Percentiles rank a stretch among this genome's conserved stretches.
phyloP scores from a whole-genome alignment of 2,888 invertebrate species.

The Drosophila dives region DNA sequence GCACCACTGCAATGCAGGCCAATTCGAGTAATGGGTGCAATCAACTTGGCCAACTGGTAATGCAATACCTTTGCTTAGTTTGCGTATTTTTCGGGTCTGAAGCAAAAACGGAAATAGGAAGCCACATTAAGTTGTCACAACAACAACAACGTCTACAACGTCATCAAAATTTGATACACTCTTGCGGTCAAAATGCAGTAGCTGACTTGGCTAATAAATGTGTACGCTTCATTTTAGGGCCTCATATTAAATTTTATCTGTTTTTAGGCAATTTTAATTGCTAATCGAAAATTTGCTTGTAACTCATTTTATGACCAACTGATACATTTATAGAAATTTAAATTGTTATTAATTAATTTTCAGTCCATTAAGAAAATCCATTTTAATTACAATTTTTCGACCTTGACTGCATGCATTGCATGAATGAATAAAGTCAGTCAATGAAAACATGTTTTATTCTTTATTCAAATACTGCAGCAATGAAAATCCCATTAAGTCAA shows the following conservation, averaged over 20 bases:
- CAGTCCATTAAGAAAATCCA: not conserved
- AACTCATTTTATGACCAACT: not conserved
- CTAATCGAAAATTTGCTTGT: not conserved
- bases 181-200: not conserved
- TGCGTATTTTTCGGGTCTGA: constrained; percentile 17
- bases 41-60: constrained; percentile 53
- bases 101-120: constrained; percentile 70
- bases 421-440: constrained; percentile 35
- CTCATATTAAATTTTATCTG: not conserved
- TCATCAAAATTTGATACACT: constrained; percentile 22
- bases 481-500: not conserved
- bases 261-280: not conserved
- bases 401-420: constrained; percentile 11
- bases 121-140: constrained; percentile 44
- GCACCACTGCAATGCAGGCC: constrained; percentile 46
- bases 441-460: constrained; percentile 21
- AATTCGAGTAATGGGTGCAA: constrained; percentile 66
- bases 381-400: not conserved
- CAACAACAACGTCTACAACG: constrained; percentile 5
- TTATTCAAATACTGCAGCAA: constrained; percentile 19
- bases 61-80: constrained; percentile 39
- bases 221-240: not conserved
- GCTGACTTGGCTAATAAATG: not conserved
- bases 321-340: too few relatives aligned
- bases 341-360: not conserved